Evolutionary conservation across 2,888 invertebrate genomes (phyloP).

Genomic region (Parnassius apollo): DNA sequence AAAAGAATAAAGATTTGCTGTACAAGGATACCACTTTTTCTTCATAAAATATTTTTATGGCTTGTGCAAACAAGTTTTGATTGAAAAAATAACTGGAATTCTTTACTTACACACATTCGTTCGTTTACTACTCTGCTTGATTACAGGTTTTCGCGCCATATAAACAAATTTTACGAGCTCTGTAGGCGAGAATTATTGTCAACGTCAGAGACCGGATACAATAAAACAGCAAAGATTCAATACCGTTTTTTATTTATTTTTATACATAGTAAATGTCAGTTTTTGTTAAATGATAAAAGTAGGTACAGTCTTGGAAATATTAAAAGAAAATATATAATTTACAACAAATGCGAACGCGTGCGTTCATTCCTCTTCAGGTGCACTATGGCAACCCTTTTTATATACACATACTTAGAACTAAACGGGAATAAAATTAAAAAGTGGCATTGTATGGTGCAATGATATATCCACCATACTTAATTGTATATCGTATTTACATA

Average conservation of each 20-base stretch:
- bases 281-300: slow-evolving; percentile 69
- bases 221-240: slow-evolving; percentile 61
- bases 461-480: slow-evolving; percentile 39
- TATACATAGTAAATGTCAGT: slow-evolving; percentile 78
- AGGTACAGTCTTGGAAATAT: slow-evolving; percentile 78
- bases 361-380: slow-evolving; percentile 34
- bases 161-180: slow-evolving; percentile 3
- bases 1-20: too few species aligned
- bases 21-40: too few species aligned
- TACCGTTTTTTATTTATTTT: slow-evolving; percentile 72
- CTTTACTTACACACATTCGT: background rate
- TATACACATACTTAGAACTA: slow-evolving; percentile 44
- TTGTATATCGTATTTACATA: slow-evolving; percentile 74
- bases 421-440: slow-evolving; percentile 42
- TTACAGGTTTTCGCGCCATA: slow-evolving; percentile 8
- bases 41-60: too few species aligned
- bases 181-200: background rate
- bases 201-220: slow-evolving; percentile 27
- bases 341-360: slow-evolving; percentile 55
- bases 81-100: too few species aligned
- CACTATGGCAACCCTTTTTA: slow-evolving; percentile 35
- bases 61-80: too few species aligned
- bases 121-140: background rate
- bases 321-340: slow-evolving; percentile 70
- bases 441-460: slow-evolving; percentile 36